Base-by-base conservation (phyloP, 2,888 invertebrate genomes). In the Agrotis ipsilon region DNA sequence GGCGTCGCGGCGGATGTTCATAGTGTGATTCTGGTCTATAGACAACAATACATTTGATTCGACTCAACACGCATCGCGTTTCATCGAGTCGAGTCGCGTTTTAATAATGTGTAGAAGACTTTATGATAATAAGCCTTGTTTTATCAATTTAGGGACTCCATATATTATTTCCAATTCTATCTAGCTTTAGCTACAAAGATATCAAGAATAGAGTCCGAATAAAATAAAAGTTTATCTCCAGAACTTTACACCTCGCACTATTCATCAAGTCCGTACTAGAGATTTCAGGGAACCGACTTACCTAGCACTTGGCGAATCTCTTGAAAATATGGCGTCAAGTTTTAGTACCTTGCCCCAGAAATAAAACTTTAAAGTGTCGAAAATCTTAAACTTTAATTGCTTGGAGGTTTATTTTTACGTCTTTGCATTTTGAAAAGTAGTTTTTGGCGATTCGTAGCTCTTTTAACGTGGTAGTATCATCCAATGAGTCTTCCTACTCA, bases 281-380 rank as follows among this genome's bases (percentile, higher is more conserved):
- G 63, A 79, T 52, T 79, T 46, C 16, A 27, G 24, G 13, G 24
- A 60, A 57, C 45, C 43, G 5, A 46, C 11, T 57, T 19, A 57
- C 11, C 24, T 19, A 19, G 58, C 21, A 24, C 24, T 74, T 39
- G 27, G 39, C 16, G 27, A 54, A 24, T 62, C 80, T 73, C 18
- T 58, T 32, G 18, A 73, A 79, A 62, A 79, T 70, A 74, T 62
- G n/a, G 39, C 27, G 54, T 21, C 16, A 78, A 72, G 21, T 45
- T 70, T n/a, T 54, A 59, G 0, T 48, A 55, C 59, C 52, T 78
- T 13, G 5, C 46, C 19, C n/a, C 21, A 5, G 39, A 55, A 61
- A 49, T 59, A 52, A 52, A 55, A 68, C 14, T 48, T 69, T 2
- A 21, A 16, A 49, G 5, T 45, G 19, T 68, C 57, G 18, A 32